Conservation (phyloP, 2,888 invertebrate species). For the Netelia inedita region DNA sequence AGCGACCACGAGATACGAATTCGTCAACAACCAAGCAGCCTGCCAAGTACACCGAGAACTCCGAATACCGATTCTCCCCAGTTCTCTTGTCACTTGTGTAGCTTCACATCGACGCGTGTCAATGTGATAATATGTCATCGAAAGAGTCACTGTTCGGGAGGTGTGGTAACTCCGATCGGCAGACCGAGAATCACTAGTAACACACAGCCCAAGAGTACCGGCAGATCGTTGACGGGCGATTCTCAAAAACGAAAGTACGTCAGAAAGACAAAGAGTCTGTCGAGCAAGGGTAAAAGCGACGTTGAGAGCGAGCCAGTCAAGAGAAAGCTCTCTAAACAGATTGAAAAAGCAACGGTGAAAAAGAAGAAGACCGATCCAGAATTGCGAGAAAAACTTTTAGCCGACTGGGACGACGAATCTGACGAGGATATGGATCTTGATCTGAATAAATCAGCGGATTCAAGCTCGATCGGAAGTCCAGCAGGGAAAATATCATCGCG, state of each 20-base stretch:
- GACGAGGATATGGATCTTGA: constrained; percentile 83
- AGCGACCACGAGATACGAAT: constrained; percentile 89
- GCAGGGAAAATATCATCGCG: constrained; percentile 50
- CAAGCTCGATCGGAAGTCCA: constrained; percentile 57
- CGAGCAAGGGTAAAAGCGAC: constrained; percentile 82
- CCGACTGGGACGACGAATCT: constrained; percentile 92
- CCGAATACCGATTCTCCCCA: constrained; percentile 74
- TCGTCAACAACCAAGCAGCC: constrained; percentile 86
- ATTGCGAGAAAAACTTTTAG: constrained; percentile 90
- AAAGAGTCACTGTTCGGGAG: constrained; percentile 89
- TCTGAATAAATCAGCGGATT: constrained; percentile 73
- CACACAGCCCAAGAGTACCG: constrained; percentile 71
- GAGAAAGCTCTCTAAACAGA: constrained; percentile 79
- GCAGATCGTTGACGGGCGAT: constrained; percentile 46
- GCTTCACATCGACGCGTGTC: constrained; percentile 89
- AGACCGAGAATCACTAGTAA: constrained; percentile 70
- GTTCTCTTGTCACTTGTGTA: constrained; percentile 89
- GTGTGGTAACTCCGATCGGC: constrained; percentile 71
- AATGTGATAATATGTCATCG: constrained; percentile 92
- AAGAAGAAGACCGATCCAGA: constrained; percentile 88
- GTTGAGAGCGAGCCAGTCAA: constrained; percentile 77
- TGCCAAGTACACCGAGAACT: constrained; percentile 76
- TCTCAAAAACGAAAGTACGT: constrained; percentile 84
- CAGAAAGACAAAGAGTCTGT: constrained; percentile 83
- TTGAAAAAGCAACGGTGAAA: constrained; percentile 78